phyloP scores from a whole-genome alignment of 92 coral and sea anemone genomes.

The Palythoa heliodiscus region DNA sequence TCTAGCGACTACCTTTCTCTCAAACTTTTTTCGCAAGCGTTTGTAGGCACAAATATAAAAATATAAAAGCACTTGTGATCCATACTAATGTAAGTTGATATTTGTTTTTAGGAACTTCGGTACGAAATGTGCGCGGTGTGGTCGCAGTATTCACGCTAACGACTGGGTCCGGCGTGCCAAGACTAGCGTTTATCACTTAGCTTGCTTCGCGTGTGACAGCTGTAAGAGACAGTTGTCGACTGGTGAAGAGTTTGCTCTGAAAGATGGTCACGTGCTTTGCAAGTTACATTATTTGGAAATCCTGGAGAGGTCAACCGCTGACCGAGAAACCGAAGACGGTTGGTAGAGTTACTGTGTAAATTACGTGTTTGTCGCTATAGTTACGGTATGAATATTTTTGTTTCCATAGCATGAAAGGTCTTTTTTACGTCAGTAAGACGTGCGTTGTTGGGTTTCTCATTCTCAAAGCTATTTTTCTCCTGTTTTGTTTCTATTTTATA shows the following conservation, averaged over 20 bases:
- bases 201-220: conserved; percentile 97
- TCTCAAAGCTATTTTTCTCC: no score
- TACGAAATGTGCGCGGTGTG: conserved; percentile 95
- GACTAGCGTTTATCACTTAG: conserved; percentile 94
- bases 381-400: neutral
- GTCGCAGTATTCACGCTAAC: conserved; percentile 93
- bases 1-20: no score
- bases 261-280: conserved; percentile 91
- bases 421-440: no score
- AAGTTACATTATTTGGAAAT: conserved; percentile 93
- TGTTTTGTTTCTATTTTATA: no score
- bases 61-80: neutral
- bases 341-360: neutral
- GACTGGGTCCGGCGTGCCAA: conserved; percentile 99
- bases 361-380: neutral
- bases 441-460: no score
- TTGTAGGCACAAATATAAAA: no score
- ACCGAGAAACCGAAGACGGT: conserved; percentile 83
- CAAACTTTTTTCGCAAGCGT: no score
- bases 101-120: conserved; percentile 77
- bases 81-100: neutral
- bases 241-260: conserved; percentile 97
- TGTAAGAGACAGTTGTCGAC: conserved; percentile 95
- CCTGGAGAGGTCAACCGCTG: conserved; percentile 71
- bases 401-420: no score